phyloP scores from a whole-genome alignment of 2,113 vertebrate genomes.

The Trogon melanurus region DNA sequence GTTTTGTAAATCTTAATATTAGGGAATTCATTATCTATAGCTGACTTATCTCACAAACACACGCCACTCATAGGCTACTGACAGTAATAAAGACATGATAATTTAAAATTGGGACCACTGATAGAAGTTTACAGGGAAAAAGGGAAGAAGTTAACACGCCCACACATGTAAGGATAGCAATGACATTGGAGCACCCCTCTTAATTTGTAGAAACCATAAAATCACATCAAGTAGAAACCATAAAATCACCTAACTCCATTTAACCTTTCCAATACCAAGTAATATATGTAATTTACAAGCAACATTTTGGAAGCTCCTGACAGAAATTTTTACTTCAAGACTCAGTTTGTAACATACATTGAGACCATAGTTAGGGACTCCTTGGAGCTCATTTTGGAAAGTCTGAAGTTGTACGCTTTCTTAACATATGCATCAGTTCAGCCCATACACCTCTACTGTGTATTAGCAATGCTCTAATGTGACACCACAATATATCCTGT shows the following conservation, averaged over 20 bases:
- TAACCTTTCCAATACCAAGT: background rate
- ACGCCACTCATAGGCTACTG: background rate
- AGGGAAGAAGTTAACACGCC: background rate
- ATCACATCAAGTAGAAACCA: background rate
- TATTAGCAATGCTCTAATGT: background rate
- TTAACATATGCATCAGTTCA: background rate
- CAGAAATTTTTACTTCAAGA: background rate
- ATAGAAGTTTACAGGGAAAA: background rate
- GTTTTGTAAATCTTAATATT: background rate
- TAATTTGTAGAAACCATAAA: background rate
- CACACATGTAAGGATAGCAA: rapidly evolving
- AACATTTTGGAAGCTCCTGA: background rate
- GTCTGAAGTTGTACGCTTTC: background rate
- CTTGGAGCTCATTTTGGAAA: background rate
- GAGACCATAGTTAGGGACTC: background rate
- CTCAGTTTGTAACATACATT: background rate
- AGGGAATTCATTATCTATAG: background rate
- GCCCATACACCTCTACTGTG: background rate
- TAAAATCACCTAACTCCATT: background rate
- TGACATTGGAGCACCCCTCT: background rate
- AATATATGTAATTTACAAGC: background rate
- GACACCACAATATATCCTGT: too few species aligned
- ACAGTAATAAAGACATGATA: background rate
- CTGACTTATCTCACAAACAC: background rate
- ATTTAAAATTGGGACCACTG: background rate